Evolutionary conservation across 1,140 invertebrate species (phyloP), one percentile per base, ranked within the genome.

Genomic region (Drosophila navojoa): DNA sequence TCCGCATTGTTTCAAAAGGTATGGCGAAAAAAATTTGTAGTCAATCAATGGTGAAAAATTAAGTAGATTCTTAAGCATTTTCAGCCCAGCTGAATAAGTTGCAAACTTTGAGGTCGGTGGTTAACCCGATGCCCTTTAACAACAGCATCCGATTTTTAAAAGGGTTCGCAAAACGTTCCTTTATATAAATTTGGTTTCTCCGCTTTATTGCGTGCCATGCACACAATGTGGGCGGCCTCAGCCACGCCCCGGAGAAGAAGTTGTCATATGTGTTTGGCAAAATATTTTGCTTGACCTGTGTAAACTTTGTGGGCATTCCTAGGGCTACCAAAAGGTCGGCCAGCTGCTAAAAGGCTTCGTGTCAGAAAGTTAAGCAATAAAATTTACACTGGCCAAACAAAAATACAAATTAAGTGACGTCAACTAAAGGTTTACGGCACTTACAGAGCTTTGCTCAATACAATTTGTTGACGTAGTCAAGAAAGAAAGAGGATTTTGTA

Each of bases 241-340:
- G 62, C 64, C 52, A 71, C 67, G 61, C 67, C 67, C 67, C 57
- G 15, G 22, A 50, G 52, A 66, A 62, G 54, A 79, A 82, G 67
- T 82, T 85, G 80, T 79, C 80, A 84, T 76, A 77, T 72, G 67
- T 76, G 62, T 80, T 79, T 66, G 64, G 64, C 64, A 59, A 84
- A 84, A 84, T 84, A 84, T 84, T 84, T 84, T 84, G 73, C 84
- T 84, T 84, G 81, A 79, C 80, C 81, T 84, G 72, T 79, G 73
- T 73, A 84, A 84, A 84, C 80, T 84, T 84, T 57, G n/a, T 44
- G 47, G 76, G 80, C 76, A 84, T 79, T 64, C 64, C 73, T 42
- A 67, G 58, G 76, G 68, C 52, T 58, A 22, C 38, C 58, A 61
- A 84, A 79, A 73, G 80, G 80, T 84, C 80, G 73, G 69, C 47